A percentile compares a stretch with the other conserved stretches of the same genome.
These are phyloP conservation scores for Sebastes iracundus DNA, from an alignment of 2,797 vertebrate species.

Conservation along the genomic window DNA sequence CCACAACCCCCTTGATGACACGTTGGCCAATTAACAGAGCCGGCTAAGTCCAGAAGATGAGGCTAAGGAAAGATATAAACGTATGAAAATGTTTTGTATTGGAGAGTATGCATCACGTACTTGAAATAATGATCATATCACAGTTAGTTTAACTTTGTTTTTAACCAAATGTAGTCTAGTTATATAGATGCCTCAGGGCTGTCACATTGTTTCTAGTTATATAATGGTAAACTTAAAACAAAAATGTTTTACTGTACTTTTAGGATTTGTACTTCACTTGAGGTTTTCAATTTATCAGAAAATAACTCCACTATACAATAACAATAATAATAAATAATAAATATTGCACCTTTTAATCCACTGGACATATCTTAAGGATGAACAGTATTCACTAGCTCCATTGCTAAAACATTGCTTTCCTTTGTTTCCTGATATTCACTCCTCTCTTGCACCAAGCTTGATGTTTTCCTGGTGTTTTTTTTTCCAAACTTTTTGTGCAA, in stretches of 20 bases:
- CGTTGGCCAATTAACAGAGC: slow-evolving; percentile 12
- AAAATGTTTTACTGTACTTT: not conserved
- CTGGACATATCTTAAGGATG: not conserved
- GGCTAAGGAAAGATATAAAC: not conserved
- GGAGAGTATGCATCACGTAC: not conserved
- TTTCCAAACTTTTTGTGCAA: too few relatives aligned
- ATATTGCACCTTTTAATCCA: not conserved
- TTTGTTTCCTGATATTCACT: too few relatives aligned
- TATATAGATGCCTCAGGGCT: not conserved
- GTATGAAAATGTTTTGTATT: not conserved
- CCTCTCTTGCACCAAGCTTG: too few relatives aligned
- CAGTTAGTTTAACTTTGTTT: not conserved
- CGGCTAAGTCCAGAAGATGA: slow-evolving; percentile 5
- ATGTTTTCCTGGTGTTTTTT: too few relatives aligned
- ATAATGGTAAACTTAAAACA: not conserved
- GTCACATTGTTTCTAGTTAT: not conserved
- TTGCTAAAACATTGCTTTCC: too few relatives aligned
- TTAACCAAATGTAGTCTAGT: not conserved
- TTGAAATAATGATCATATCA: not conserved
- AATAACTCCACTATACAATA: too few relatives aligned
- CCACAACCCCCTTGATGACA: not conserved
- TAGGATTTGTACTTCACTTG: not conserved
- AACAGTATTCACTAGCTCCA: too few relatives aligned
- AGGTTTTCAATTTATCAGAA: not conserved
- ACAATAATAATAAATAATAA: too few relatives aligned